Base-by-base conservation (phyloP, 2,113 vertebrate genomes). In the Lycaon pictus region DNA sequence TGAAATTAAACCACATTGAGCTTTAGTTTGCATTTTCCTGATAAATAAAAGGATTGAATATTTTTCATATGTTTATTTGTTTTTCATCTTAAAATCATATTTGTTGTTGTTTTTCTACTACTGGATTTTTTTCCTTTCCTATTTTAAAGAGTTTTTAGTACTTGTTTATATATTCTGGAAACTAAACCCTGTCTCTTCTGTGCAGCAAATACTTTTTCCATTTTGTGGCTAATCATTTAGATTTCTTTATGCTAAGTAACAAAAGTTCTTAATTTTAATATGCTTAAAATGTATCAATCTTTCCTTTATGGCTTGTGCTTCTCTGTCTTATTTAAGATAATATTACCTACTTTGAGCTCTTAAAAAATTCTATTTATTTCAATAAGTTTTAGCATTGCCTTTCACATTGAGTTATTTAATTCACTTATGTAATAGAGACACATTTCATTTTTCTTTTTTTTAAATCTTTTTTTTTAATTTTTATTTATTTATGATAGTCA, bases 251-350 rank as follows among this genome's bases (percentile, higher is more conserved):
- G 27, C 9, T 92, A 62, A 60, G 60, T 92, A 83, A 48, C 3
- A 10, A 37, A 77, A 58, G 19, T 84, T 96, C 65, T 93, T 77
- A 51, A 83, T 83, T 76, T 67, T 96, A 83, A 58, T 58, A 37
- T 69, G 53, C 32, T 77, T 69, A 32, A 77, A 60, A 60, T 25
- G 9, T 83, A 43, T 71, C 1, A 25, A 20, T 90, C 20, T 82
- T 96, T 67, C 9, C 35, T 37, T 69, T 48, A 84, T 90, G n/a
- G 11, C 22, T 65, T 43, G 2, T 79, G 62, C 37, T 35, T 83
- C 79, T 1, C 17, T 89, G 60, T 67, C 69, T 83, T 69, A 22
- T 67, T 91, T 71, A 90, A 55, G 60, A 51, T 83, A 93, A 60
- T 58, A 77, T 83, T 67, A 67, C 55, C 35, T 74, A 37, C 8